phyloP scores from a whole-genome alignment of 2,888 invertebrate species.

The Venusia cambrica region DNA sequence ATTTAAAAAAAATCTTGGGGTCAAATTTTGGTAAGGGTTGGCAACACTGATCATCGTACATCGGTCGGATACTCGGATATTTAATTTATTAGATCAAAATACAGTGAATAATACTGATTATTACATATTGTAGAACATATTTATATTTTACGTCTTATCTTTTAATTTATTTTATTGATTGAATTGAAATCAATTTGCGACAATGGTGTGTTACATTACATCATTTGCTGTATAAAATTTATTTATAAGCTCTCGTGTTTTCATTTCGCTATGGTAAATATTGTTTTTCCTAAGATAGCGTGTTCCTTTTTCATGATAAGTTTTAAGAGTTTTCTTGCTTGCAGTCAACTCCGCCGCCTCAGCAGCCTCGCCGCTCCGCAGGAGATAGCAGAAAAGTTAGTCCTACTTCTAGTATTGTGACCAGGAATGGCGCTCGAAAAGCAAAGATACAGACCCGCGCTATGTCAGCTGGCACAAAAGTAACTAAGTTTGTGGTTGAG shows the following conservation, averaged over 20 bases:
- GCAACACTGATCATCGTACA: no score
- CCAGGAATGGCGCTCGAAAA: conserved; percentile 82
- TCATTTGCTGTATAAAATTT: conserved; percentile 7
- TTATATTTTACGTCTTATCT: no score
- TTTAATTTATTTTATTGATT: conserved; percentile 29
- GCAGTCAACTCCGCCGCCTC: conserved; percentile 59
- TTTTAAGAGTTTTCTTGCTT: conserved; percentile 21
- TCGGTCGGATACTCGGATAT: no score
- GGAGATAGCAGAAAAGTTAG: conserved; percentile 58
- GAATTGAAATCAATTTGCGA: conserved; percentile 6
- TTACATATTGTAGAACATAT: no score
- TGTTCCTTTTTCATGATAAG: background rate
- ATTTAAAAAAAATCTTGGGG: no score
- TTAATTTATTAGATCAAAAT: no score
- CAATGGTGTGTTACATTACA: conserved; percentile 7
- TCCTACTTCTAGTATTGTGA: conserved; percentile 73
- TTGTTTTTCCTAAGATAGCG: background rate
- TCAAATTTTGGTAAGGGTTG: no score
- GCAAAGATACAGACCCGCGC: conserved; percentile 84
- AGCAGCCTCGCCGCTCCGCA: conserved; percentile 50
- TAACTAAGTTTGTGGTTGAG: conserved; percentile 36
- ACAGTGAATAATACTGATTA: no score
- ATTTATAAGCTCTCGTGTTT: conserved; percentile 7
- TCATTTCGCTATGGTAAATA: conserved; percentile 13
- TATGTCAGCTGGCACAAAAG: conserved; percentile 76